phyloP scores from a whole-genome alignment of 2,797 vertebrate genomes.

The Ptychadena robeensis region DNA sequence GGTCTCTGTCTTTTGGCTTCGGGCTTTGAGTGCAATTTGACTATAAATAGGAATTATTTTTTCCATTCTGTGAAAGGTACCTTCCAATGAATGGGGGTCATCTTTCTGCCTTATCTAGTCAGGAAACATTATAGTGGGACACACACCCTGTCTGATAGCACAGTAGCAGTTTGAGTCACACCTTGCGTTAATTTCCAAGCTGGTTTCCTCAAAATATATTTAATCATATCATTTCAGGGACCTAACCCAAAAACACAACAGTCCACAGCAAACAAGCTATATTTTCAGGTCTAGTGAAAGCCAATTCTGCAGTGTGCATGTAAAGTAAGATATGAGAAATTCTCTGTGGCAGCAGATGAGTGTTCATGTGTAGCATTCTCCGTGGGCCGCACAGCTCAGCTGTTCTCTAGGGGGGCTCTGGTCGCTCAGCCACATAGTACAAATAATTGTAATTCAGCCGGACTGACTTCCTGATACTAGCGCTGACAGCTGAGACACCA shows the following conservation, averaged over 20 bases:
- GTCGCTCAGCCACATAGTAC: constrained; percentile 65
- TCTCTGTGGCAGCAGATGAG: constrained; percentile 63
- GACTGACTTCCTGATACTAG: constrained; percentile 63
- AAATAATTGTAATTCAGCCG: constrained; percentile 71
- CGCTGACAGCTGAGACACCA: constrained; percentile 68
- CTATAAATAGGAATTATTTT: too few species aligned
- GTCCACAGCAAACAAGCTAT: neutral
- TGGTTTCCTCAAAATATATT: neutral
- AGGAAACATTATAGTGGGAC: neutral
- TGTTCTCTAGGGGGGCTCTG: constrained; percentile 66
- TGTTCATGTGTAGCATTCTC: constrained; percentile 61
- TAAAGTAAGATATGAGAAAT: constrained; percentile 59
- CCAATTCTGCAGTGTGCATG: neutral
- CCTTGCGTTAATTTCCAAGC: neutral
- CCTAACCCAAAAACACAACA: too few species aligned
- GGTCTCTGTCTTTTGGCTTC: too few species aligned
- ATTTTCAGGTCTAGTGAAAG: neutral
- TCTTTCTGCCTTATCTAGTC: neutral
- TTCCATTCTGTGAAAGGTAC: too few species aligned
- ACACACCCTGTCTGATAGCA: neutral
- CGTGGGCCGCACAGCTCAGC: constrained; percentile 68
- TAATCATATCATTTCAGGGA: too few species aligned
- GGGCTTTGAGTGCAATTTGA: too few species aligned
- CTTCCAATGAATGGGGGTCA: neutral
- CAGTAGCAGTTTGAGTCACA: neutral